Base-by-base conservation (phyloP, 2,797 vertebrate species). In the Lindbergichthys nudifrons region DNA sequence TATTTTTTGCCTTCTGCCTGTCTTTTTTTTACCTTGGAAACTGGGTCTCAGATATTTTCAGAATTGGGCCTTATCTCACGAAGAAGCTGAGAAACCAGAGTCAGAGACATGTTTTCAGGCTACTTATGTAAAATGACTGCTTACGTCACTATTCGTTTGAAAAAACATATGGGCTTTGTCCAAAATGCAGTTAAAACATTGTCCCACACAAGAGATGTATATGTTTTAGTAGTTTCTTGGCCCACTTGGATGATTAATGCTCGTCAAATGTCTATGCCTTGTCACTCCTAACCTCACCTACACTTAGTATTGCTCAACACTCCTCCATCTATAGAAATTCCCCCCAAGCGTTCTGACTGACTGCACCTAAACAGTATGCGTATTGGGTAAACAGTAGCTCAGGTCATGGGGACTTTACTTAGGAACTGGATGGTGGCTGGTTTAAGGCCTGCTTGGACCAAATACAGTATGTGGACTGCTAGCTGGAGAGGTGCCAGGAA, bases 191-290 rank as follows among this genome's bases (percentile, higher is more conserved):
- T 5, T 52, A 12, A 53, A 32, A 10, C n/a, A 63, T n/a, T 39
- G 11, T 41, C 50, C 36, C 6, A 10, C 2, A 21, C 12, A 64
- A 16, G 21, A 10, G 4, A 64, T 42, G 3, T 59, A 18, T n/a
- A 50, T 30, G 15, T 15, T 26, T 11, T 63, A n/a, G n/a, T n/a
- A n/a, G 45, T 36, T 54, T 82, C 76, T 75, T 26, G 65, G 39
- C 59, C 67, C 21, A 45, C 65, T 54, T 67, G 2, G 50, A 65
- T 77, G 63, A 71, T 54, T 72, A 32, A 21, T 54, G 12, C n/a
- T 56, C 41, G 48, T 36, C 18, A 30, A 19, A 63, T 61, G 15
- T 39, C 47, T 54, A 48, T 23, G 0, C 39, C 51, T 52, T 50
- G 57, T 54, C 26, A 61, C 56, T 53, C 52, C 57, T 60, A 23